Conservation (phyloP, 2,888 invertebrate species). For the Mesorhabditis sp. region DNA sequence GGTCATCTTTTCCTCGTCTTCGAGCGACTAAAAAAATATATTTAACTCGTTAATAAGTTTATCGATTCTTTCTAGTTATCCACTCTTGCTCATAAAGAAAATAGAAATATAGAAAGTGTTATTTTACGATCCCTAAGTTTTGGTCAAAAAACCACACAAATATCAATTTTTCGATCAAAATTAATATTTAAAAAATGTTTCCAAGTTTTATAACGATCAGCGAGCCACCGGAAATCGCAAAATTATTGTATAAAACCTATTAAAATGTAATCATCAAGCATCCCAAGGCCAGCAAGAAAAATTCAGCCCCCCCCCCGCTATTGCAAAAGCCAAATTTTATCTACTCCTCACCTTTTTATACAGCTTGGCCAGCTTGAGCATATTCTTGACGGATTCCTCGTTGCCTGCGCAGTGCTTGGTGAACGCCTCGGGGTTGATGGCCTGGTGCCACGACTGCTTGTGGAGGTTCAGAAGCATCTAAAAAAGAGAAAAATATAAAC, state of each 20-base stretch:
- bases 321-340: neutral
- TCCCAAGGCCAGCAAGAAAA: too few species aligned
- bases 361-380: slow-evolving; percentile 92
- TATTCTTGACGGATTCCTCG: slow-evolving; percentile 86
- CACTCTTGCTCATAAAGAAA: neutral
- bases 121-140: neutral
- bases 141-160: too few species aligned
- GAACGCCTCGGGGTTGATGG: slow-evolving; percentile 72
- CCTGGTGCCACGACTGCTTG: slow-evolving; percentile 98
- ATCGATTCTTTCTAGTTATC: too few species aligned
- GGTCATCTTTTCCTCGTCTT: slow-evolving; percentile 99
- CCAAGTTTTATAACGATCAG: too few species aligned
- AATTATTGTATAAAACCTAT: too few species aligned
- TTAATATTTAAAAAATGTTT: too few species aligned
- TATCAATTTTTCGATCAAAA: too few species aligned
- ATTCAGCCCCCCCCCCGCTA: too few species aligned
- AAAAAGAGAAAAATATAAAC: slow-evolving; percentile 11
- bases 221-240: too few species aligned
- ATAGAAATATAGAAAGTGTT: neutral
- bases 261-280: too few species aligned
- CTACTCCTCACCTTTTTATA: slow-evolving; percentile 74
- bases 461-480: slow-evolving; percentile 91
- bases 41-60: too few species aligned
- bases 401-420: slow-evolving; percentile 83
- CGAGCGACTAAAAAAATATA: slow-evolving; percentile 70